These are phyloP conservation scores for Psix sp. DNA, from an alignment of 1,140 invertebrate genomes.

Conservation along the genomic window DNA sequence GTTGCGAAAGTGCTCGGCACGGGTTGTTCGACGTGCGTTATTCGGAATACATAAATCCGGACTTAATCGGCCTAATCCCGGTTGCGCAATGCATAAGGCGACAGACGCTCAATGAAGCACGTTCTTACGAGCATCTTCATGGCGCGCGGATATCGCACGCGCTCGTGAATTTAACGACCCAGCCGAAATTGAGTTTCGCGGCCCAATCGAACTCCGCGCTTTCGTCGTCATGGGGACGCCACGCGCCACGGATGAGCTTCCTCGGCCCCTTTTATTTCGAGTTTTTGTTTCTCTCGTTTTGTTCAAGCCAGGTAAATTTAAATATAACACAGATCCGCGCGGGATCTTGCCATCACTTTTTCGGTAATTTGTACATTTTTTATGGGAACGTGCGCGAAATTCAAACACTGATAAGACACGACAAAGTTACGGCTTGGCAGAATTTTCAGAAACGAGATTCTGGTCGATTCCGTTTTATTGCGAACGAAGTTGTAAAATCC, in stretches of 20 bases:
- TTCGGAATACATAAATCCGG: constrained; percentile 31
- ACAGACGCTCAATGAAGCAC: constrained; percentile 42
- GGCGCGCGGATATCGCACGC: constrained; percentile 23
- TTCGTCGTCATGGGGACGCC: constrained; percentile 63
- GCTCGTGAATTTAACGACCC: constrained; percentile 54
- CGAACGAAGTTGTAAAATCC: constrained; percentile 7
- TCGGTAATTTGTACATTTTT: constrained; percentile 38
- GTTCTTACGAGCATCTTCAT: constrained; percentile 38
- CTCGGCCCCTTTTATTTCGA: neutral
- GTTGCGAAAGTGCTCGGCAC: constrained; percentile 15
- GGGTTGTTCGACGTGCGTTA: constrained; percentile 26
- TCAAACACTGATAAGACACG: constrained; percentile 17
- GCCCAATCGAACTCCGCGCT: constrained; percentile 66
- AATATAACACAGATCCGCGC: constrained; percentile 17
- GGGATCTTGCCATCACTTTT: constrained; percentile 7
- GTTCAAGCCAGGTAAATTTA: constrained; percentile 17
- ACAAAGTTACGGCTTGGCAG: constrained; percentile 10
- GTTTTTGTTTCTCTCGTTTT: constrained; percentile 11
- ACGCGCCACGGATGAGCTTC: constrained; percentile 2
- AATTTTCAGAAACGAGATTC: constrained; percentile 31
- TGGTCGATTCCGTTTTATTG: constrained; percentile 39
- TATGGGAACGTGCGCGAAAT: constrained; percentile 36
- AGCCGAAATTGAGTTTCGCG: constrained; percentile 52
- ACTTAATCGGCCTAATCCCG: constrained; percentile 43
- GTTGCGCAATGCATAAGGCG: constrained; percentile 33